Evolutionary conservation across 2,797 vertebrate genomes (phyloP), one percentile per base, ranked within the genome.

Genomic region (Muraenolepis orangiensis): DNA sequence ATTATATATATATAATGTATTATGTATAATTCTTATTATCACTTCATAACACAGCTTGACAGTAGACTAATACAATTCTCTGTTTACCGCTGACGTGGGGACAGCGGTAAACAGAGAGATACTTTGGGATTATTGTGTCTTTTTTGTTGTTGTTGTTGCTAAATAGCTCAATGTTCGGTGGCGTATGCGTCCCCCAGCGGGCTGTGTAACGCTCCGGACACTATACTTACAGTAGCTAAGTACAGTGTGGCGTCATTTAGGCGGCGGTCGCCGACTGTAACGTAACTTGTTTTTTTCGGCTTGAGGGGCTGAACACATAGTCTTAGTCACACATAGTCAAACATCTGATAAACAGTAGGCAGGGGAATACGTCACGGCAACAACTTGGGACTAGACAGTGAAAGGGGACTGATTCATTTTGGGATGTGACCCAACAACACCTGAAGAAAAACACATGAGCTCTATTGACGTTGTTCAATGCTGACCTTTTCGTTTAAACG

Each of bases 401-500:
- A 72, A 84, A 81, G 76, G 76, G 34, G 82, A 85, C 81, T 69
- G 72, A 32, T 78, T 72, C 71, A 1, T 69, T 80, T 76, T 74
- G 67, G 80, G 67, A 77, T 79, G 69, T 77, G 73, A 70, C 79
- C 46, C 46, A 42, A 82, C 83, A 87, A 87, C 84, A 74, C 86
- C 76, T 73, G 84, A 85, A 82, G 78, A 84, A 82, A 73, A 75
- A 82, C 77, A n/a, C 51, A 1, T 7, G 74, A 78, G 85, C 76
- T 82, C 74, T 75, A 11, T 64, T 83, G 75, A 82, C 81, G 71
- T 81, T 66, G 61, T 66, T 66, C 1, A 46, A 66, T 81, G 72
- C 61, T 32, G 73, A 81, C 73, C 81, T 85, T n/a, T n/a, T 84
- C 72, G 83, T 85, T 84, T 80, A 79, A 75, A 76, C 79, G 34